These are phyloP conservation scores for Phymorhynchus buccinoides DNA, from an alignment of 1,140 invertebrate genomes.

Conservation along the genomic window DNA sequence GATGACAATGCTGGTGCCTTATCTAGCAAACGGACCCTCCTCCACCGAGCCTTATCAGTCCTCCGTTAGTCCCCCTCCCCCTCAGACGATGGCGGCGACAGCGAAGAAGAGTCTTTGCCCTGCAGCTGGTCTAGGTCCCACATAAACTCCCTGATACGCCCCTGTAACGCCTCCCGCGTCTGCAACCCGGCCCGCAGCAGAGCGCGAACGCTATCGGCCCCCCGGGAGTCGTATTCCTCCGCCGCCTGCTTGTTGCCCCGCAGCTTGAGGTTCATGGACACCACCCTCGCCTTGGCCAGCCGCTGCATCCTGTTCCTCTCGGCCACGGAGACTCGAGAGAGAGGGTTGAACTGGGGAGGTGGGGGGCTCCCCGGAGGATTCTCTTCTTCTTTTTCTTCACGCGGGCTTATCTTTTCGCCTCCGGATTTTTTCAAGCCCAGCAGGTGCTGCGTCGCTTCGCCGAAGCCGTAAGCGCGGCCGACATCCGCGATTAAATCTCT, in stretches of 20 bases:
- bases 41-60: too few relatives aligned
- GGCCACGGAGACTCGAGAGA: neutral
- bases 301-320: neutral
- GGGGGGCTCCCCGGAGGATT: neutral
- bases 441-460: neutral
- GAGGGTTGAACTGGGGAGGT: neutral
- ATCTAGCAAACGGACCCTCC: too few relatives aligned
- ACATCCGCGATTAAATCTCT: neutral
- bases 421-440: neutral
- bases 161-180: neutral
- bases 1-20: too few relatives aligned
- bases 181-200: neutral
- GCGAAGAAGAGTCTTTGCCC: too few relatives aligned
- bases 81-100: neutral
- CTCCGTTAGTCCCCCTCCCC: too few relatives aligned
- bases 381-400: neutral
- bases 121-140: neutral
- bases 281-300: neutral
- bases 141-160: constrained; percentile 20
- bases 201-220: neutral
- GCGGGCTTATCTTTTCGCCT: neutral
- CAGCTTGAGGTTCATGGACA: neutral
- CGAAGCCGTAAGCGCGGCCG: constrained; percentile 22
- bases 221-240: neutral
- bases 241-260: neutral